Base-by-base conservation (phyloP, 2,888 invertebrate genomes). In the Xanthostigma xanthostigma region DNA sequence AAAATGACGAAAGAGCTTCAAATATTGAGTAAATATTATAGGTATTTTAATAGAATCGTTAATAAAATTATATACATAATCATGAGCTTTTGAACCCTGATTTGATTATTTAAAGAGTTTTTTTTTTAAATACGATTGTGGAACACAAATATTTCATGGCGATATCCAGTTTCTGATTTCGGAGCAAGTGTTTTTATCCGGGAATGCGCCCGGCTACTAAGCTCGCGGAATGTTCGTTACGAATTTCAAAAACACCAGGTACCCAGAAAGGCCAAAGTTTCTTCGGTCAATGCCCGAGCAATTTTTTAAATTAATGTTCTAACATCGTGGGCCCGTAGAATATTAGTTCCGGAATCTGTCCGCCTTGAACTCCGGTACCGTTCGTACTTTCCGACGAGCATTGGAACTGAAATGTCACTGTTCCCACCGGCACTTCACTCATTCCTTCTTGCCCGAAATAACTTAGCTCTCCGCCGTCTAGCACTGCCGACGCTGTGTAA, bases 381-480 rank as follows among this genome's bases (percentile, higher is more conserved):
- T 96, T 96, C 48, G 95, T 96, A 70, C 93, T 93, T 64, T 95
- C 95, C 8, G 92, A 90, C 46, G 93, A 94, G 68, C 94, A 94
- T 68, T 95, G 94, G 70, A 95, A 96, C 70, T 94, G 94, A 71
- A 95, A 95, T 53, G 90, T 92, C 49, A 95, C 93, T 62, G 85
- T 86, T 5, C 92, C 92, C 65, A 90, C 87, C 49, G 84, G 84
- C 41, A 94, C 89, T 69, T 95, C 95, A 60, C 91, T 90, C 76
- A 94, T 79, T 17, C 95, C 95, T 68, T 96, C 95, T 67, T 95
- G 95, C 8, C 95, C 95, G 66, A 95, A 96, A 67, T 94, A 96
- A 69, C 93, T 93, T 55, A 96, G 70, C 65, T 95, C 94, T 50
- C 83, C 84, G 10, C 95, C 95, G 64, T 95, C 95, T 14, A 96